Evolutionary conservation across 2,888 invertebrate species (phyloP).

Genomic region (Eristalis tenax): DNA sequence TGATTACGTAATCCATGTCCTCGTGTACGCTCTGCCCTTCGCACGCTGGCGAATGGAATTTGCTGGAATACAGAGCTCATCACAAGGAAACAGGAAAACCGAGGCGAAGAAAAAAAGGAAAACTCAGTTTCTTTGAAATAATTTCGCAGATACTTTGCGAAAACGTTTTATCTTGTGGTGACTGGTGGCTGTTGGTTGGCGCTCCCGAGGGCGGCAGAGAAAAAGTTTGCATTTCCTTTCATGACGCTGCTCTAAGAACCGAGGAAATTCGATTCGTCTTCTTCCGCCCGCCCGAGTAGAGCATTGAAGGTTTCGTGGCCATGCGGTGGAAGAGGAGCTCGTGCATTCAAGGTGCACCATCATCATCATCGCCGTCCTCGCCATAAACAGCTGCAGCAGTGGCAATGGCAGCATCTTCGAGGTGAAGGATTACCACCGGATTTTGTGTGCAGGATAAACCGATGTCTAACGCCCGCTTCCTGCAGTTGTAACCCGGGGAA

Average conservation of each 20-base stretch:
- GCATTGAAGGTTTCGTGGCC: constrained; percentile 62
- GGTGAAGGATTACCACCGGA: constrained; percentile 62
- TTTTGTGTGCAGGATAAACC: constrained; percentile 25
- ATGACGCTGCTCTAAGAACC: background rate
- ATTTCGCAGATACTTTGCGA: constrained; percentile 45
- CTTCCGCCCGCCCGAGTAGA: constrained; percentile 41
- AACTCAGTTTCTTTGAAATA: constrained; percentile 38
- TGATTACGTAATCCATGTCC: constrained; percentile 61
- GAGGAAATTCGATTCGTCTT: constrained; percentile 68
- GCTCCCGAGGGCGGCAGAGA: constrained; percentile 14
- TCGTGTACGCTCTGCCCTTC: constrained; percentile 46
- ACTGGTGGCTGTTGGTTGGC: background rate
- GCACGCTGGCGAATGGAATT: constrained; percentile 19
- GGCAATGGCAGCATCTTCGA: background rate
- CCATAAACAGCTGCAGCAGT: background rate
- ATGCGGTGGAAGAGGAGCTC: constrained; percentile 8
- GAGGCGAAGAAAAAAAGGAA: background rate
- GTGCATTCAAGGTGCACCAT: constrained; percentile 57
- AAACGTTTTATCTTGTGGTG: constrained; percentile 45
- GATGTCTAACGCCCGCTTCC: constrained; percentile 37
- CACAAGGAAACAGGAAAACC: constrained; percentile 48
- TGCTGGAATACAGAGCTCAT: constrained; percentile 33
- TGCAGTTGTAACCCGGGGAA: background rate
- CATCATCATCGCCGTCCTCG: background rate
- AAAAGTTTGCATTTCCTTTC: constrained; percentile 60